These are phyloP conservation scores for Narcine bancroftii DNA, from an alignment of 2,113 vertebrate species.

Conservation along the genomic window DNA sequence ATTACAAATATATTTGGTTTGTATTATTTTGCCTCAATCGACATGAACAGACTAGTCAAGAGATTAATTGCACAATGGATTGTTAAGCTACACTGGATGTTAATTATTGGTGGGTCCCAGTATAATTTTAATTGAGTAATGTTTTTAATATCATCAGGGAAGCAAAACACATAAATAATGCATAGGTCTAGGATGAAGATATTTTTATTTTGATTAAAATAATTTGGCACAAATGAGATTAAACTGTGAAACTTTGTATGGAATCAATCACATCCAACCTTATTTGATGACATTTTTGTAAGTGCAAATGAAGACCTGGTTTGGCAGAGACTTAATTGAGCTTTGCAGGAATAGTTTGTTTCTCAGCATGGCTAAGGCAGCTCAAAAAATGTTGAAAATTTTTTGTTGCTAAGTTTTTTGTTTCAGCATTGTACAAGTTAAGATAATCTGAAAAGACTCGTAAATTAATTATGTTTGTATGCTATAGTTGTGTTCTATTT, in stretches of 20 bases:
- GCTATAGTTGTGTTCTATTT: not conserved
- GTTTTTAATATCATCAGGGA: not conserved
- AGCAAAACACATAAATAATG: not conserved
- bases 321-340: not conserved
- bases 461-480: not conserved
- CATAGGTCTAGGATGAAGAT: not conserved
- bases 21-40: not conserved
- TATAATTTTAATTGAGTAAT: not conserved
- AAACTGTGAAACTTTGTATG: not conserved
- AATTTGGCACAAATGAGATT: not conserved
- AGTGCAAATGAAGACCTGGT: not conserved
- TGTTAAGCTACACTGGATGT: not conserved
- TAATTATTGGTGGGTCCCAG: not conserved
- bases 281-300: not conserved
- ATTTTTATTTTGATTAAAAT: not conserved
- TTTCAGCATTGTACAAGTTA: not conserved
- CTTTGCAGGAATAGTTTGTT: not conserved
- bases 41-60: not conserved
- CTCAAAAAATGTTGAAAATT: not conserved
- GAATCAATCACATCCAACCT: not conserved
- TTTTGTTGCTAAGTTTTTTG: not conserved
- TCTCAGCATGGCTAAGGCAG: constrained; percentile 11
- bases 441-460: not conserved
- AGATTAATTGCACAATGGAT: not conserved
- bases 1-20: not conserved